Percentiles rank a stretch among this genome's conserved stretches.
Conservation (phyloP, 2,888 invertebrate species). For the Sabatieria punctata region DNA sequence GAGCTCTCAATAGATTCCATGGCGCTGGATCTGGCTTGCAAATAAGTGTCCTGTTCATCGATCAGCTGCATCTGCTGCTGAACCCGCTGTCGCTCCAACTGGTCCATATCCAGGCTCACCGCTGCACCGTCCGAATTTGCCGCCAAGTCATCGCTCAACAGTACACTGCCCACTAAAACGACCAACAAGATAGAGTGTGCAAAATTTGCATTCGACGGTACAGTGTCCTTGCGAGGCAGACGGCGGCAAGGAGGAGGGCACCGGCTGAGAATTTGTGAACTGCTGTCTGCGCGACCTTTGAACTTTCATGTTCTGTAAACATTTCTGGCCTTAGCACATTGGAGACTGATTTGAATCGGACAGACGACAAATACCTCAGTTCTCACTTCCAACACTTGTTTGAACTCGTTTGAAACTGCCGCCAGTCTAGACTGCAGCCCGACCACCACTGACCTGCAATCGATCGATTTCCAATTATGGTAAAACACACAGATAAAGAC, state of each 20-base stretch:
- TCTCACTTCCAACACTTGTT: conserved; percentile 86
- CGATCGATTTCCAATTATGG: conserved; percentile 41
- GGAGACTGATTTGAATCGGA: too few relatives aligned
- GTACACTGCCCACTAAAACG: conserved; percentile 38
- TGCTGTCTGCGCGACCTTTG: conserved; percentile 84
- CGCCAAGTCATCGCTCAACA: conserved; percentile 36
- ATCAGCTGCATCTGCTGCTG: conserved; percentile 47
- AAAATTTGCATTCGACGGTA: conserved; percentile 11
- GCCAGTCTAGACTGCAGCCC: conserved; percentile 69
- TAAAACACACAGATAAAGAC: not conserved
- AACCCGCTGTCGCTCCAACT: conserved; percentile 34
- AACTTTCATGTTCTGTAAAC: conserved; percentile 65
- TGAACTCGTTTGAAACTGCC: conserved; percentile 90
- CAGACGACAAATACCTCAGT: conserved; percentile 49
- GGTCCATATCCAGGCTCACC: conserved; percentile 66
- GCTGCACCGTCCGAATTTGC: conserved; percentile 25
- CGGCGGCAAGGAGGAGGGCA: conserved; percentile 32
- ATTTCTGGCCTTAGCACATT: conserved; percentile 3
- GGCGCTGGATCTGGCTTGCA: conserved; percentile 80
- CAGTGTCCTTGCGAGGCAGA: conserved; percentile 32
- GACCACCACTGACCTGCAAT: conserved; percentile 78
- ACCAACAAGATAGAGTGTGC: conserved; percentile 1
- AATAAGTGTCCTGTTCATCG: conserved; percentile 70
- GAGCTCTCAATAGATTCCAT: conserved; percentile 99
- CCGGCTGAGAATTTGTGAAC: conserved; percentile 39